phyloP scores from a whole-genome alignment of 2,797 vertebrate genomes.

The Parauchenoglanis punctatus region DNA sequence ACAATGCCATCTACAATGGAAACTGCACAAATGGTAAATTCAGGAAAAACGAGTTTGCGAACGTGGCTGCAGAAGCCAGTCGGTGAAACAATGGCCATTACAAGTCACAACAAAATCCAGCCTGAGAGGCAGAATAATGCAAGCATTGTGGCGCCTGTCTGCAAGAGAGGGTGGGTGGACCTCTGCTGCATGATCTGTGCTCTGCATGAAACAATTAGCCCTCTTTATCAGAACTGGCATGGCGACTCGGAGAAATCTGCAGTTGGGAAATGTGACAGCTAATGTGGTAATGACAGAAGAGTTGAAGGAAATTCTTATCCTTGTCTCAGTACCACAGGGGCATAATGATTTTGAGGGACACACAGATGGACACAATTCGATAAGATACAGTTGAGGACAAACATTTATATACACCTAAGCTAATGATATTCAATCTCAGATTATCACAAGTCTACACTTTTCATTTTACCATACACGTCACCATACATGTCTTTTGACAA shows the following conservation, averaged over 20 bases:
- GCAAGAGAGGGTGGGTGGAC: constrained; percentile 66
- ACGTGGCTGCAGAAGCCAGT: constrained; percentile 61
- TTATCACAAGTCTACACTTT: background rate
- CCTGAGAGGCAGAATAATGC: constrained; percentile 67
- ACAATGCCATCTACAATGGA: constrained; percentile 53
- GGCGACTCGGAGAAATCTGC: constrained; percentile 7
- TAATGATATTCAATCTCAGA: background rate
- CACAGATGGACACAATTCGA: background rate
- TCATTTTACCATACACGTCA: background rate
- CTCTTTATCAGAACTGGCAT: constrained; percentile 56
- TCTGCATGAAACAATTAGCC: constrained; percentile 66
- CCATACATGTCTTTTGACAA: background rate
- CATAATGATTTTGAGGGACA: background rate
- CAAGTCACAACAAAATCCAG: constrained; percentile 66
- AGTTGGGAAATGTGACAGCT: constrained; percentile 23
- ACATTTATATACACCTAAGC: background rate
- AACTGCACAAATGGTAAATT: constrained; percentile 71
- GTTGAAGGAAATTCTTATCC: background rate
- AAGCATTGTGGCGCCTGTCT: constrained; percentile 72
- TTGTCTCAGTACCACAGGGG: background rate
- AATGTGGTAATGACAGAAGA: constrained; percentile 10
- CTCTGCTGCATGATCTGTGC: constrained; percentile 70
- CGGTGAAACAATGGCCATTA: constrained; percentile 67
- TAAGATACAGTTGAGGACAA: background rate
- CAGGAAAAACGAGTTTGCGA: constrained; percentile 69